Conservation (phyloP, 2,797 vertebrate species). For the Austrolebias charrua region DNA sequence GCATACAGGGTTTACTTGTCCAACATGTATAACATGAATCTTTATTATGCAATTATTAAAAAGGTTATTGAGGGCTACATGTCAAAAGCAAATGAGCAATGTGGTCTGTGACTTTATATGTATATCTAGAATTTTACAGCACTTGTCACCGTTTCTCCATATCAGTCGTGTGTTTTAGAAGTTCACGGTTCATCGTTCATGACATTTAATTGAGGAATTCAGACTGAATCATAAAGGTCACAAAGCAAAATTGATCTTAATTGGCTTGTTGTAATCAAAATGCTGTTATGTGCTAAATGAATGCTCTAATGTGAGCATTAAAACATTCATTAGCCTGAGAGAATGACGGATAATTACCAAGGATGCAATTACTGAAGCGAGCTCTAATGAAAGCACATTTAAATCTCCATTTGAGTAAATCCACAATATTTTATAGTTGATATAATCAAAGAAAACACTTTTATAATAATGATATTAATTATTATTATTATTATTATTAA, state of each 20-base stretch:
- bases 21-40: constrained; percentile 47
- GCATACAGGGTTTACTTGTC: constrained; percentile 56
- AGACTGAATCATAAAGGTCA: constrained; percentile 78
- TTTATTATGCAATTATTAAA: constrained; percentile 70
- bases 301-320: constrained; percentile 81
- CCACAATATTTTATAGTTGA: constrained; percentile 49
- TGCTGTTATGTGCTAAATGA: constrained; percentile 81
- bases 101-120: constrained; percentile 43
- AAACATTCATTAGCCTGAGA: constrained; percentile 80
- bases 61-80: constrained; percentile 41
- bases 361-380: constrained; percentile 72
- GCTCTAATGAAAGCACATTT: constrained; percentile 64
- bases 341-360: constrained; percentile 78
- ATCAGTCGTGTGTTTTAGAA: constrained; percentile 57
- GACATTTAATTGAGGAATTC: constrained; percentile 77
- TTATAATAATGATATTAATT: background rate
- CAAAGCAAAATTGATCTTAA: constrained; percentile 80
- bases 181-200: constrained; percentile 70
- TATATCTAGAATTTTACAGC: background rate
- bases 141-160: constrained; percentile 20
- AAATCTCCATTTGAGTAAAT: constrained; percentile 60
- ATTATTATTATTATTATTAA: background rate
- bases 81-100: constrained; percentile 56
- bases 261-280: constrained; percentile 82
- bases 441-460: constrained; percentile 15